Evolutionary conservation across 1,140 invertebrate species (phyloP).

Genomic region (Sycobia sp.): DNA sequence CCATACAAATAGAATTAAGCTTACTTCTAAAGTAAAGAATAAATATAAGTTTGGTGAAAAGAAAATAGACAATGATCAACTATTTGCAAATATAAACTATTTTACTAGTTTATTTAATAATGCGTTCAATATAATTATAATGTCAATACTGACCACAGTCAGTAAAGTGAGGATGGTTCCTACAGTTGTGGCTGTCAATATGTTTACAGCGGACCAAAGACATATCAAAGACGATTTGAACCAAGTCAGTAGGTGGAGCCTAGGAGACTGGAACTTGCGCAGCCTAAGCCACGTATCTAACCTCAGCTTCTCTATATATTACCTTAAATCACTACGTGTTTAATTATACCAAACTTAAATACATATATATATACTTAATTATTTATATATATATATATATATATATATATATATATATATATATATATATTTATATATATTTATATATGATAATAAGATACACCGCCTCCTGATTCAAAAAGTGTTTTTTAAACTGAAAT

Average conservation of each 20-base stretch:
- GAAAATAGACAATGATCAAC: slow-evolving; percentile 1
- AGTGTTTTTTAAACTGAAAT: slow-evolving; percentile 45
- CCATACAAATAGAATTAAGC: slow-evolving; percentile 5
- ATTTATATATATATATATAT: slow-evolving; percentile 45
- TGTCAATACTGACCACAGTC: slow-evolving; percentile 43
- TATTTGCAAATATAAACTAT: slow-evolving; percentile 11
- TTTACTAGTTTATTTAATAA: slow-evolving; percentile 5
- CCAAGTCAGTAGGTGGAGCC: slow-evolving; percentile 63
- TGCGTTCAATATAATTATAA: slow-evolving; percentile 41
- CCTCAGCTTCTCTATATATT: slow-evolving; percentile 63
- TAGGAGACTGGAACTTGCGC: slow-evolving; percentile 58
- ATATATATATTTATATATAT: slow-evolving; percentile 16
- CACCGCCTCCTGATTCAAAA: slow-evolving; percentile 55
- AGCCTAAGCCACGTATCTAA: slow-evolving; percentile 64
- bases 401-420: slow-evolving; percentile 38
- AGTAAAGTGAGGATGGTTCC: slow-evolving; percentile 51
- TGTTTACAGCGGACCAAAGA: slow-evolving; percentile 60
- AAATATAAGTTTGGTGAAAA: neutral
- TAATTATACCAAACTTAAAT: slow-evolving; percentile 58
- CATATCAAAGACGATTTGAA: slow-evolving; percentile 62
- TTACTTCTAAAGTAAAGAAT: neutral
- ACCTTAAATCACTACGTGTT: slow-evolving; percentile 62
- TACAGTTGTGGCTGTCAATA: slow-evolving; percentile 62
- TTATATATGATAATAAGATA: slow-evolving; percentile 39
- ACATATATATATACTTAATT: slow-evolving; percentile 49